Conservation (phyloP, 2,113 vertebrate species). For the Nettapus auritus region DNA sequence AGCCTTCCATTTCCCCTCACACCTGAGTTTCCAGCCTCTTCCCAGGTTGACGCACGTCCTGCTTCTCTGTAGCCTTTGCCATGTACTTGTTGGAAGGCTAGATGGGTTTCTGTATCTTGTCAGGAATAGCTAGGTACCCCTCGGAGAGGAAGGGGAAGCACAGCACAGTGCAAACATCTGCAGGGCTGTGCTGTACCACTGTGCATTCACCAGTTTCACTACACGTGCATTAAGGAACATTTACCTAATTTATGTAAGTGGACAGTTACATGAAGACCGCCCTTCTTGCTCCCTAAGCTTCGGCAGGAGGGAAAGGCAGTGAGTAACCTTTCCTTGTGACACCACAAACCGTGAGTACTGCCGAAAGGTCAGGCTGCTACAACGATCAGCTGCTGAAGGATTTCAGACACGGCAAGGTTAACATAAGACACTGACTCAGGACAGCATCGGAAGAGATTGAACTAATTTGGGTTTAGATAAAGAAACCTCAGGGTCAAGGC, state of each 20-base stretch:
- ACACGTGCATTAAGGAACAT: neutral
- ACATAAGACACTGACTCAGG: neutral
- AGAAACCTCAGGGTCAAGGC: constrained; percentile 22
- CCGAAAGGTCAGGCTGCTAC: neutral
- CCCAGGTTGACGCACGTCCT: neutral
- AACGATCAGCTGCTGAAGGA: neutral
- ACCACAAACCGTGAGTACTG: neutral
- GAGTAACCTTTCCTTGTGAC: neutral
- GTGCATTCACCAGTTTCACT: neutral
- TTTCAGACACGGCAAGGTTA: constrained; percentile 14
- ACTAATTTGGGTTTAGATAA: neutral
- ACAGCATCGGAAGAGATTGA: neutral
- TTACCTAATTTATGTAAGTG: neutral
- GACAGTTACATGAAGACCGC: neutral
- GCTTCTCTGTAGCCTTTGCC: neutral
- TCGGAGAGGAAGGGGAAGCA: neutral
- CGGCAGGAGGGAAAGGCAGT: neutral
- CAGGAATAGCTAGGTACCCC: neutral
- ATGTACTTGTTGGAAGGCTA: neutral
- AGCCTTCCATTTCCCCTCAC: neutral
- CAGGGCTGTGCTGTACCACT: neutral
- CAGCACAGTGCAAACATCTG: neutral
- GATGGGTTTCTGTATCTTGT: neutral
- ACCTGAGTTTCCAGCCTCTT: neutral
- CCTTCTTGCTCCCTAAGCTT: neutral